A percentile compares a stretch with the other conserved stretches of the same genome.
Evolutionary conservation across 2,797 vertebrate genomes (phyloP).

Genomic region (Cetoscarus ocellatus): DNA sequence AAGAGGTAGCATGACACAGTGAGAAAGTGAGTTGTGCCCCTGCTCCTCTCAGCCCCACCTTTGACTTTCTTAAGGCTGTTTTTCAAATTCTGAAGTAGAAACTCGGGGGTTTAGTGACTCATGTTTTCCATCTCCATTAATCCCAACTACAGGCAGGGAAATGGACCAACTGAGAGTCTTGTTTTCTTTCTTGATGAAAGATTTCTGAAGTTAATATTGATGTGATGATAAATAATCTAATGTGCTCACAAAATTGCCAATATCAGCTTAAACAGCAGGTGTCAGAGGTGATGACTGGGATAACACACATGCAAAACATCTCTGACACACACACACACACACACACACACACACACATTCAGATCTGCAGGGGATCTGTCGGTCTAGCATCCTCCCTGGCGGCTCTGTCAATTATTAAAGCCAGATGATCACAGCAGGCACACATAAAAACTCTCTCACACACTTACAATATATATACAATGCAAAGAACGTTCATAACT

Average conservation of each 20-base stretch:
- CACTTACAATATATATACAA: neutral
- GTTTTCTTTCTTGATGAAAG: conserved; percentile 3
- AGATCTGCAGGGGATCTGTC: conserved; percentile 41
- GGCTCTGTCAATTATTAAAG: conserved; percentile 76
- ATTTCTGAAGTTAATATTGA: conserved; percentile 2
- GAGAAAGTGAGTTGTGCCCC: no score
- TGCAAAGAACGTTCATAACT: neutral
- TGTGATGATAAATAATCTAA: conserved; percentile 4
- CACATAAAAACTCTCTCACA: conserved; percentile 10
- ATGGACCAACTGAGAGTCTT: neutral
- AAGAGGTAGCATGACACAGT: no score
- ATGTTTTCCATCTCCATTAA: no score
- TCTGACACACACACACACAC: conserved; percentile 12
- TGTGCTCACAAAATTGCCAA: neutral
- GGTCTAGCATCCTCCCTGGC: conserved; percentile 45
- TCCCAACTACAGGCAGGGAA: neutral
- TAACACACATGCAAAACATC: conserved; percentile 4
- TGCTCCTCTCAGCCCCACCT: no score
- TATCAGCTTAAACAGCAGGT: conserved; percentile 4
- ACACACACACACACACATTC: conserved; percentile 11
- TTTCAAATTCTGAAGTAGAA: no score
- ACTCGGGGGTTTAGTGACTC: no score
- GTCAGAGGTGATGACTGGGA: conserved; percentile 20
- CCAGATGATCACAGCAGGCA: conserved; percentile 49
- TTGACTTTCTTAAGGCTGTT: no score